Base-by-base conservation (phyloP, 1,140 invertebrate genomes). In the Pogonomyrmex barbatus region DNA sequence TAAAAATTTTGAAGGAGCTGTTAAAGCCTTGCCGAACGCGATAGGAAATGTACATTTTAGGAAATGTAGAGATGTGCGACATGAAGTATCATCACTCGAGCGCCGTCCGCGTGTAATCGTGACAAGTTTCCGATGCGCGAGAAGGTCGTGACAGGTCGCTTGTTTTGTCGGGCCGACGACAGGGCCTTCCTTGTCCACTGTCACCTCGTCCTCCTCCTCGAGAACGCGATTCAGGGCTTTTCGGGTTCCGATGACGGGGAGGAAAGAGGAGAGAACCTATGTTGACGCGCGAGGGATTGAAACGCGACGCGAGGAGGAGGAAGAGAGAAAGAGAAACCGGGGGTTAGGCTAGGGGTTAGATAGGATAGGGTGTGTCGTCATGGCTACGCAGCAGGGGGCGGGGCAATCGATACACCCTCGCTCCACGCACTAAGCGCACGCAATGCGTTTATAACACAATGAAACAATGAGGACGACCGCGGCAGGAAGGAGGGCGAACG, bases 381-480 rank as follows among this genome's bases (percentile, higher is more conserved):
- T 95, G 94, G 90, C 93, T 94, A 95, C 94, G 93, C 93, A 94
- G 93, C 93, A 90, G 94, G 94, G 89, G 94, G 94, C 94, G 94
- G 94, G 93, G 94, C 94, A 95, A 95, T 95, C 94, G 94, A 95
- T 95, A 94, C 93, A 95, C 94, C 94, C 94, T 94, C 93, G 93
- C 92, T 92, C 90, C 92, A 92, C 92, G 92, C 92, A 90, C 91
- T 91, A 89, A 91, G 89, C 92, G 90, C 88, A 93, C 91, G 93
- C 93, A 92, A 94, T 94, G 92, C 92, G 92, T 94, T 94, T 93
- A 93, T 94, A 93, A 93, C 91, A 92, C 93, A 93, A 94, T 93
- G 92, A 94, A 93, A 94, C 93, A 94, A 93, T 93, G 91, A 94
- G 63, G 91, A 94, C 90, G 89, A 88, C 85, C 67, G 75, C 90